Conservation (phyloP, 2,113 vertebrate species). For the Cyprinodon tularosa region DNA sequence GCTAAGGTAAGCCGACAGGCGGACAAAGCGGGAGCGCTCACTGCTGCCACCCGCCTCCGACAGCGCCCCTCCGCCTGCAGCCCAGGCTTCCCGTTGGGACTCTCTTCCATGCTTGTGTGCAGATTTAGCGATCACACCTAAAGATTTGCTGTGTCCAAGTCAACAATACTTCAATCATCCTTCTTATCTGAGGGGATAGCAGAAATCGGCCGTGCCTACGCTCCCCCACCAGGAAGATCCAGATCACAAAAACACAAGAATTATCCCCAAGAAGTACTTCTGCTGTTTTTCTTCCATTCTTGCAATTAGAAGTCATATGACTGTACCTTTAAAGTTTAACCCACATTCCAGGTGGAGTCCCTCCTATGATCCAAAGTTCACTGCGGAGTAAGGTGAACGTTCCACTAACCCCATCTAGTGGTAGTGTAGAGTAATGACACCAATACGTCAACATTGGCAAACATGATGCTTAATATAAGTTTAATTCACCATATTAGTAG, state of each 20-base stretch:
- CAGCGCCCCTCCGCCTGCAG: not conserved
- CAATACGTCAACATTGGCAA: no score
- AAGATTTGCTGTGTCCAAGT: not conserved
- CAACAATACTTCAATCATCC: not conserved
- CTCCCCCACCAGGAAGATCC: not conserved
- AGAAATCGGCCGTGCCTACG: not conserved
- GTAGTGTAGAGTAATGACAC: constrained; percentile 4
- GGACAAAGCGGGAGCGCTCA: constrained; percentile 47
- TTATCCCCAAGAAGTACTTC: not conserved
- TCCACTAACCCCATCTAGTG: constrained; percentile 59
- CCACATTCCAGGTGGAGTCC: constrained; percentile 63
- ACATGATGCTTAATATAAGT: no score
- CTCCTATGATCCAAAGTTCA: constrained; percentile 44
- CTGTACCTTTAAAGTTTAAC: constrained; percentile 50
- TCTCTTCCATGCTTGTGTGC: constrained; percentile 36
- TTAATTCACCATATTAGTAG: no score
- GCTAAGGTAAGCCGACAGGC: constrained; percentile 67
- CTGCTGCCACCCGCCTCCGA: constrained; percentile 49
- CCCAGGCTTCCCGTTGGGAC: not conserved
- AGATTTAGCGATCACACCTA: not conserved
- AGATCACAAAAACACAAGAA: not conserved
- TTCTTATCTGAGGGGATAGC: not conserved
- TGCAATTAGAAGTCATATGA: constrained; percentile 58
- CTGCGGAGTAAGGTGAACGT: not conserved
- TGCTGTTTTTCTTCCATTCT: not conserved